phyloP scores from a whole-genome alignment of 2,113 vertebrate genomes.

The Coryphaenoides rupestris region DNA sequence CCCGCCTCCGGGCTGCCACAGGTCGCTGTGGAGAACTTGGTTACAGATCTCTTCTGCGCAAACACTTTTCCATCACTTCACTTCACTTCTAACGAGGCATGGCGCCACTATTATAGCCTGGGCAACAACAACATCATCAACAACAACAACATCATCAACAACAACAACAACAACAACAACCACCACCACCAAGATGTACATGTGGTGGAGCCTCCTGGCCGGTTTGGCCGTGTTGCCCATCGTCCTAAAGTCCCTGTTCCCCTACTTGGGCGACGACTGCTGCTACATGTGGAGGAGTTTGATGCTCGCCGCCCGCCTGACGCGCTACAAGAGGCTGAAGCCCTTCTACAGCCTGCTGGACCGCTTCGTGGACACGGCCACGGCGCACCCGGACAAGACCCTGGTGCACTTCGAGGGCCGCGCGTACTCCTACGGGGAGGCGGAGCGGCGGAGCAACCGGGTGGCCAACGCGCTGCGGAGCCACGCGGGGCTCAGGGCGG shows the following conservation, averaged over 20 bases:
- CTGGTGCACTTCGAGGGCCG: conserved; percentile 72
- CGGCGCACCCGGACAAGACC: conserved; percentile 59
- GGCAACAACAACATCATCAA: too few relatives aligned
- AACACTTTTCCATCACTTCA: background rate
- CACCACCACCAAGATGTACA: conserved; percentile 45
- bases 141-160: too few relatives aligned
- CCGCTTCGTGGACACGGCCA: conserved; percentile 62
- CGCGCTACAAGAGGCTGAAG: conserved; percentile 35
- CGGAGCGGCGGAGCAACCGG: conserved; percentile 71
- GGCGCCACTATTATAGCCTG: background rate
- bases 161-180: too few relatives aligned
- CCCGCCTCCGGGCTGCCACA: background rate
- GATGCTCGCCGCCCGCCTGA: conserved; percentile 20
- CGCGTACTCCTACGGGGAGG: conserved; percentile 61
- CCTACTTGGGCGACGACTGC: conserved; percentile 63
- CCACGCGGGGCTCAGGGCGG: conserved; percentile 59
- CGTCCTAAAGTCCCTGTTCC: conserved; percentile 47
- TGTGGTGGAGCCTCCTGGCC: conserved; percentile 48
- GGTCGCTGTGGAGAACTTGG: conserved; percentile 44
- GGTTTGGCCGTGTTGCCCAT: conserved; percentile 50
- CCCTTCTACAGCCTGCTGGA: conserved; percentile 74
- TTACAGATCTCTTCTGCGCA: conserved; percentile 18
- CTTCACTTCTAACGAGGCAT: too few relatives aligned
- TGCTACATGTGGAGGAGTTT: conserved; percentile 38
- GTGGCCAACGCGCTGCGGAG: conserved; percentile 64